Percentiles rank a stretch among this genome's conserved stretches.
These are phyloP conservation scores for pig (Sus scrofa) DNA, from an alignment of 2,113 vertebrate genomes.

Conservation along the genomic window T2T-Sscrofa CM000813.6:3001-3500, in stretches of 20 bases:
- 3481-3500: conserved; percentile 1
- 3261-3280: background rate
- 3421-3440: conserved; percentile 1
- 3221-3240: background rate
- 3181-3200: no score
- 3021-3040: no score
- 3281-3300: conserved; percentile 16
- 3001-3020: no score
- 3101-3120: no score
- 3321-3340: background rate
- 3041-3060: no score
- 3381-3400: background rate
- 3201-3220: no score
- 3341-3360: background rate
- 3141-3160: no score
- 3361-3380: background rate
- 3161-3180: no score
- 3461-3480: conserved; percentile 39
- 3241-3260: conserved; percentile 7
- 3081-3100: no score
- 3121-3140: no score
- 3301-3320: background rate
- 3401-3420: background rate
- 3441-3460: conserved; percentile 10
- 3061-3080: no score